Evolutionary conservation across 2,113 vertebrate species (phyloP).

Genomic region (Pterocles burchelli): DNA sequence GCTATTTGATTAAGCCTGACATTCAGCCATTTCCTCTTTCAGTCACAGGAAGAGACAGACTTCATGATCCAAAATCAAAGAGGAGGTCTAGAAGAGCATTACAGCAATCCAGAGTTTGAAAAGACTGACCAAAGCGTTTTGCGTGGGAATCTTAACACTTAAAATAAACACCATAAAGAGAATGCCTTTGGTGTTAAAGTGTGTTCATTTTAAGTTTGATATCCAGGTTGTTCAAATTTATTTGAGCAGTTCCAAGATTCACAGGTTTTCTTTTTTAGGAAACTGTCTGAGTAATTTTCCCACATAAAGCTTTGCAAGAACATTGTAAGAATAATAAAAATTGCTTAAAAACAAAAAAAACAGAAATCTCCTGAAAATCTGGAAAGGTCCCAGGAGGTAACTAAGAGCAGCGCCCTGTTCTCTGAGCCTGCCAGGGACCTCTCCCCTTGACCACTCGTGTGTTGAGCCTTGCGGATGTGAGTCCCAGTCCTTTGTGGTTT

Average conservation of each 20-base stretch:
- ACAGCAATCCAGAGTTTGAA: slow-evolving; percentile 78
- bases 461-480: slow-evolving; percentile 38
- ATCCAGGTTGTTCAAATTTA: slow-evolving; percentile 39
- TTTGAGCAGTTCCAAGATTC: slow-evolving; percentile 11
- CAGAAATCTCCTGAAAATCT: background rate
- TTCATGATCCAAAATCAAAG: slow-evolving; percentile 70
- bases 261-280: slow-evolving; percentile 37
- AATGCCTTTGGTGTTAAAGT: slow-evolving; percentile 51
- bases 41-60: slow-evolving; percentile 67
- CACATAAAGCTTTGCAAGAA: slow-evolving; percentile 20
- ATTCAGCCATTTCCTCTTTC: slow-evolving; percentile 58
- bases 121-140: slow-evolving; percentile 82
- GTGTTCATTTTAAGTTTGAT: slow-evolving; percentile 56
- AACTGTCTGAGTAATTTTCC: slow-evolving; percentile 8
- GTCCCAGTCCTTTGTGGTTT: slow-evolving; percentile 47
- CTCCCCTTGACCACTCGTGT: background rate
- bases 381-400: background rate
- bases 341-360: background rate
- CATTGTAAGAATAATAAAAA: background rate
- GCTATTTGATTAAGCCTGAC: slow-evolving; percentile 74
- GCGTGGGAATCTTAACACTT: slow-evolving; percentile 80
- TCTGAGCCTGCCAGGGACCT: slow-evolving; percentile 27
- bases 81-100: slow-evolving; percentile 77
- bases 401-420: background rate
- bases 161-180: slow-evolving; percentile 59